These are phyloP conservation scores for Neoscelio sp. DNA, from an alignment of 2,888 invertebrate genomes.

Conservation along the genomic window DNA sequence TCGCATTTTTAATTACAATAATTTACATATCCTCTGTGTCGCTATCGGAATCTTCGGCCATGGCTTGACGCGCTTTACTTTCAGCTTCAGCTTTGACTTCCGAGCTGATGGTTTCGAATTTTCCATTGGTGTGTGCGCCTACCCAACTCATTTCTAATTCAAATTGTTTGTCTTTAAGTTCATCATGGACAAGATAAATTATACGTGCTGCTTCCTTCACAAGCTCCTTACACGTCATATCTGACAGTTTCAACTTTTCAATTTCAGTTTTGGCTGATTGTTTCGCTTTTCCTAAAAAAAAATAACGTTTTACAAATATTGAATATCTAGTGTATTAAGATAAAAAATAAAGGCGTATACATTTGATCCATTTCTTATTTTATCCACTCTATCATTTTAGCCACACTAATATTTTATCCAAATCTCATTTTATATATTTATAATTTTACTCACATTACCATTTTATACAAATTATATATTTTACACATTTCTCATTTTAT, in stretches of 20 bases:
- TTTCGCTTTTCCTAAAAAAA: slow-evolving; percentile 91
- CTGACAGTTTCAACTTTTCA: slow-evolving; percentile 96
- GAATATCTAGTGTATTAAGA: no score
- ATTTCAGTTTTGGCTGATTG: slow-evolving; percentile 99
- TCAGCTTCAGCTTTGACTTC: slow-evolving; percentile 93
- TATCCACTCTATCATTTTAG: no score
- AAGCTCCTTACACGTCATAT: slow-evolving; percentile 93
- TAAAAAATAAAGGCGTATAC: no score
- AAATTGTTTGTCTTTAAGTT: slow-evolving; percentile 97
- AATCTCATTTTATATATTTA: no score
- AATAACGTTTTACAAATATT: no score
- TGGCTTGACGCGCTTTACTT: slow-evolving; percentile 93
- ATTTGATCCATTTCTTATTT: no score
- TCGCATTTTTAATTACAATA: neutral
- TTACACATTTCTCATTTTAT: no score
- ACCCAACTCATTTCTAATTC: slow-evolving; percentile 98
- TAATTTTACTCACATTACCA: no score
- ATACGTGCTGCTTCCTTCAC: slow-evolving; percentile 98
- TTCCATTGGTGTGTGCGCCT: slow-evolving; percentile 91
- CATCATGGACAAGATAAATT: slow-evolving; percentile 95
- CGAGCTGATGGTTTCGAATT: slow-evolving; percentile 92
- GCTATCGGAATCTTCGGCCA: slow-evolving; percentile 94
- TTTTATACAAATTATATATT: no score
- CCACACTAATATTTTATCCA: no score
- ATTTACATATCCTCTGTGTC: slow-evolving; percentile 90